Percentiles rank a stretch among this genome's conserved stretches.
Conservation (phyloP, 2,797 vertebrate genomes). For the Clarias laeviceps region DNA sequence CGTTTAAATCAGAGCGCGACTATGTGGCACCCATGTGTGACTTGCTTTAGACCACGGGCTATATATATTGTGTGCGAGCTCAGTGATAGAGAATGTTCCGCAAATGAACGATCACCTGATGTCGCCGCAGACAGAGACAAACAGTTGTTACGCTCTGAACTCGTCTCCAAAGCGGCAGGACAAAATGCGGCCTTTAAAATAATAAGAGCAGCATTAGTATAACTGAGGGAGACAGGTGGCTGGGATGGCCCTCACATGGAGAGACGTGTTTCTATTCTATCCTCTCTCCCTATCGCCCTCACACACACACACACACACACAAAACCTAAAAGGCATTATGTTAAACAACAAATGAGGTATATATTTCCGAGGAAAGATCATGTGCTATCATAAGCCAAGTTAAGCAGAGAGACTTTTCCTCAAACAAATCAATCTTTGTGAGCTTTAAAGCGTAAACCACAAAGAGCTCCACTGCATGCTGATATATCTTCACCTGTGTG, state of each 20-base stretch:
- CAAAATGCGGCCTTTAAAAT: slow-evolving; percentile 58
- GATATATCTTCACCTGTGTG: slow-evolving; percentile 17
- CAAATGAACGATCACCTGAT: slow-evolving; percentile 64
- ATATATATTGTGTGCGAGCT: slow-evolving; percentile 57
- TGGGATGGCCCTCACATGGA: slow-evolving; percentile 17
- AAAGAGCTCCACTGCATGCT: not conserved
- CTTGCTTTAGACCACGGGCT: slow-evolving; percentile 5
- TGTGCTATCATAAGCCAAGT: not conserved
- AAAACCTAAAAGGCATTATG: not conserved
- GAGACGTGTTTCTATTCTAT: not conserved
- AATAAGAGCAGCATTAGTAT: slow-evolving; percentile 73
- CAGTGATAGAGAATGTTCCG: slow-evolving; percentile 64
- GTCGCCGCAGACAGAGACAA: slow-evolving; percentile 64
- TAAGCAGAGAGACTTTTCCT: not conserved
- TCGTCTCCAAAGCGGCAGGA: slow-evolving; percentile 41
- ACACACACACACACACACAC: not conserved
- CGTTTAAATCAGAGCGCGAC: slow-evolving; percentile 4
- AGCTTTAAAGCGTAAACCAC: slow-evolving; percentile 1
- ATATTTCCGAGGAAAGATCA: slow-evolving; percentile 18
- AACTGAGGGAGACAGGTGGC: slow-evolving; percentile 73
- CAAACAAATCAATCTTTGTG: slow-evolving; percentile 14
- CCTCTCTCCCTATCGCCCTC: not conserved
- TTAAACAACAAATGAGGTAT: not conserved
- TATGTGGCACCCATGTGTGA: slow-evolving; percentile 2
- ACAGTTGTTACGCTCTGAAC: slow-evolving; percentile 55